A percentile compares a stretch with the other conserved stretches of the same genome.
Evolutionary conservation across 2,113 vertebrate species (phyloP).

Genomic region (Cottus gobio): DNA sequence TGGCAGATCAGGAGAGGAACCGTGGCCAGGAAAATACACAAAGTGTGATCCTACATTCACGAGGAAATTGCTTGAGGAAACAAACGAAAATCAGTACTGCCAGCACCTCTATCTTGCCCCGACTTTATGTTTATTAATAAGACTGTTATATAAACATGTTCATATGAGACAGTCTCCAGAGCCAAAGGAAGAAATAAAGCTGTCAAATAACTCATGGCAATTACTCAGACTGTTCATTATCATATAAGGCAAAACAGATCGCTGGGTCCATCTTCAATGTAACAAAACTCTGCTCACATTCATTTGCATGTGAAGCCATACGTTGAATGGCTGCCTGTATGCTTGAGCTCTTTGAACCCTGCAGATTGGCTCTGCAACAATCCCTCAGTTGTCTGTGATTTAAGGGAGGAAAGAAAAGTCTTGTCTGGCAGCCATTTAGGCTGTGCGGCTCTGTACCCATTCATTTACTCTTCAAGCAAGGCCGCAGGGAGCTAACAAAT

Average conservation of each 20-base stretch:
- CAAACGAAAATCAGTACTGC: slow-evolving; percentile 19
- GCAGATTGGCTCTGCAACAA: slow-evolving; percentile 14
- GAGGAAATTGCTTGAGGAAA: slow-evolving; percentile 6
- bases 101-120: background rate
- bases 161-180: slow-evolving; percentile 19
- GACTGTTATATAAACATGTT: slow-evolving; percentile 25
- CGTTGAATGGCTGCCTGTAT: background rate
- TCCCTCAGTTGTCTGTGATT: slow-evolving; percentile 15
- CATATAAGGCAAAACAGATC: slow-evolving; percentile 16
- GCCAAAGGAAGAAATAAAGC: background rate
- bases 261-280: slow-evolving; percentile 7
- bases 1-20: slow-evolving; percentile 10
- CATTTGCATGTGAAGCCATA: slow-evolving; percentile 1
- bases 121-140: slow-evolving; percentile 37
- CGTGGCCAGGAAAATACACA: background rate
- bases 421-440: slow-evolving; percentile 28
- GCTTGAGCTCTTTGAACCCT: background rate
- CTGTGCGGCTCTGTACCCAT: slow-evolving; percentile 22
- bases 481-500: slow-evolving; percentile 24
- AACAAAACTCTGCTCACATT: background rate
- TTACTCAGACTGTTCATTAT: slow-evolving; percentile 28
- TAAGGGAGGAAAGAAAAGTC: slow-evolving; percentile 14
- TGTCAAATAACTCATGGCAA: slow-evolving; percentile 22
- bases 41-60: background rate
- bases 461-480: slow-evolving; percentile 33